phyloP scores from a whole-genome alignment of 2,888 invertebrate species.

The Lasius fuliginosus region DNA sequence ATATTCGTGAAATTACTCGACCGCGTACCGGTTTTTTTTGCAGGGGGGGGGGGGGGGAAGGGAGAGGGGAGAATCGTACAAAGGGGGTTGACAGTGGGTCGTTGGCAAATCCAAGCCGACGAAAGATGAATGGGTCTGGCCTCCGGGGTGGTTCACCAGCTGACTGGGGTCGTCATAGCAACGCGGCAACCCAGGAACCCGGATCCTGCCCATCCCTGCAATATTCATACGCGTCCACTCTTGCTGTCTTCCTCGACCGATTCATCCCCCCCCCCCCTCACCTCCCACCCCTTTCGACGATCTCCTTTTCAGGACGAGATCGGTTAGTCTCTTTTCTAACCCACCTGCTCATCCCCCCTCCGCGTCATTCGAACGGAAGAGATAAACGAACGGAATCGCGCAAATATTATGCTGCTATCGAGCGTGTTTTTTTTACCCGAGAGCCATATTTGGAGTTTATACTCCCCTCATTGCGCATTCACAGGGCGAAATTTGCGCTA shows the following conservation, averaged over 20 bases:
- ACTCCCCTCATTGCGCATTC: not conserved
- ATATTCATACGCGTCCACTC: constrained; percentile 75
- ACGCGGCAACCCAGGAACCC: constrained; percentile 83
- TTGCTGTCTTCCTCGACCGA: constrained; percentile 25
- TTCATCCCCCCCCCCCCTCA: constrained; percentile 15
- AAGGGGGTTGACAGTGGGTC: constrained; percentile 64
- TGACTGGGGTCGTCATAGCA: constrained; percentile 84
- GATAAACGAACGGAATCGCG: not conserved
- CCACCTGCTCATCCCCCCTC: not conserved
- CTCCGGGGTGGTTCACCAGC: constrained; percentile 82
- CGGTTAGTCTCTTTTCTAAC: constrained; percentile 8
- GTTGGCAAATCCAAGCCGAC: constrained; percentile 69
- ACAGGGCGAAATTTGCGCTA: not conserved
- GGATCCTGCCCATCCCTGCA: constrained; percentile 79
- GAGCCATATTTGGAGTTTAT: not conserved
- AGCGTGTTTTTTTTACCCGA: not conserved
- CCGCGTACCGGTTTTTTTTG: not conserved
- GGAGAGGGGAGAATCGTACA: not conserved
- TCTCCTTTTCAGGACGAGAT: constrained; percentile 43
- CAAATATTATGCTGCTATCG: not conserved
- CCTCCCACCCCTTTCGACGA: constrained; percentile 28
- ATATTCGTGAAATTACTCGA: constrained; percentile 15
- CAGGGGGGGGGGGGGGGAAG: constrained; percentile 38
- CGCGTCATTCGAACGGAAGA: not conserved
- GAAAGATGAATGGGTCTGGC: constrained; percentile 83